Evolutionary conservation across 2,113 vertebrate species (phyloP), one percentile per base, ranked within the genome.

Genomic region (Nothocercus nigrocapillus): DNA sequence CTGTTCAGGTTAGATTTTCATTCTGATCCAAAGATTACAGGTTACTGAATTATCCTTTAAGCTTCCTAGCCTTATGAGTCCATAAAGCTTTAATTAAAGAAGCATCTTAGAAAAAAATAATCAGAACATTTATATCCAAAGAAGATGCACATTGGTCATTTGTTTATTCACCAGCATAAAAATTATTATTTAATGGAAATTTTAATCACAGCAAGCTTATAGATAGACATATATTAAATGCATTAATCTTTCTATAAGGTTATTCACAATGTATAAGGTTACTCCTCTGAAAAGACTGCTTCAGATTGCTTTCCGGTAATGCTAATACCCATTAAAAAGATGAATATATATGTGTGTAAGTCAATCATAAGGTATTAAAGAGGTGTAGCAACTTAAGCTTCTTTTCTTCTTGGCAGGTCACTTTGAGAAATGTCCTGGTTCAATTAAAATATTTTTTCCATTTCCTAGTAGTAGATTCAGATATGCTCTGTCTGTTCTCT

Each of bases 291-390:
- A 95, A 90, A 97, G 95, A 91, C 91, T 94, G 59, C 88, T 97
- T 63, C 86, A 95, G 96, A 95, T 83, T 96, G 93, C 95, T 96
- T 97, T 97, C 92, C 96, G 91, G 87, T 90, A 96, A 88, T 95
- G 89, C 92, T 93, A 96, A 96, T 96, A 89, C 95, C 95, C 96
- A 96, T 97, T 96, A 97, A 96, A 97, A 96, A 97, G 96, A 97
- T 97, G 96, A 96, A 97, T 97, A 97, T 96, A 97, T 96, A 90
- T 73, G 51, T 92, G 59, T 95, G 86, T 95, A 96, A 96, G 96
- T 97, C 96, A 97, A 97, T 97, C 95, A 97, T 96, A 92, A 84
- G 88, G 75, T 93, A 85, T 93, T 94, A 96, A 89, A 95, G 85
- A 94, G 92, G 94, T 94, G 67, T 95, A 89, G 88, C 92, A 91